Conservation (phyloP, 2,113 vertebrate species). For the Anhinga anhinga region DNA sequence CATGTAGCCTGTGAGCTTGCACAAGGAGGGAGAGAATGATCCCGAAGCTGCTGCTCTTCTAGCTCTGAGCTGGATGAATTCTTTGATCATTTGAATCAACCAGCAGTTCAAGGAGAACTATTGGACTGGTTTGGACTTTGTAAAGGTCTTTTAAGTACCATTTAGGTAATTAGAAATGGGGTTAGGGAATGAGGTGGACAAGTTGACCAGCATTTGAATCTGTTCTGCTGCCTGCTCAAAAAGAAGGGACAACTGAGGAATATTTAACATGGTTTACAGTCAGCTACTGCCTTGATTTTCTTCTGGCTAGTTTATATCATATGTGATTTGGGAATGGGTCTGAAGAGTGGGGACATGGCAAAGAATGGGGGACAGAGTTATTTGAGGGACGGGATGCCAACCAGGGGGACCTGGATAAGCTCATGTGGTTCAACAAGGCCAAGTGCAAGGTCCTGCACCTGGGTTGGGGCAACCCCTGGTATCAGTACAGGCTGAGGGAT, state of each 20-base stretch:
- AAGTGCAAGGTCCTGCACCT: too few relatives aligned
- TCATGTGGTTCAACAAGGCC: too few relatives aligned
- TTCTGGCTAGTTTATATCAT: background rate
- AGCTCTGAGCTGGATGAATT: background rate
- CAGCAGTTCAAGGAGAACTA: background rate
- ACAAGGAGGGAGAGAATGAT: background rate
- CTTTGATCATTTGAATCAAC: background rate
- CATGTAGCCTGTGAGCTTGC: background rate
- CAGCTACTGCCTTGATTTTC: background rate
- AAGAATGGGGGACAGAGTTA: background rate
- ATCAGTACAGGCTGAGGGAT: too few relatives aligned
- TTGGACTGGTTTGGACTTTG: background rate
- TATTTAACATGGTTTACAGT: background rate
- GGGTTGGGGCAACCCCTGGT: too few relatives aligned
- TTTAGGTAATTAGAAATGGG: background rate
- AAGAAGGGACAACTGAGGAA: background rate
- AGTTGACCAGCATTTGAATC: background rate
- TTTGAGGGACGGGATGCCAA: too few relatives aligned
- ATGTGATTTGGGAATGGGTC: background rate
- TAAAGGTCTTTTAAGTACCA: background rate
- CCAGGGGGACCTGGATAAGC: too few relatives aligned
- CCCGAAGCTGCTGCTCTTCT: background rate
- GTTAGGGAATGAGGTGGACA: background rate
- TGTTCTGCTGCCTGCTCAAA: background rate
- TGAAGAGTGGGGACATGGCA: background rate